Evolutionary conservation across 2,797 vertebrate species (phyloP).

Genomic region (Ctenopoma kingsleyae): DNA sequence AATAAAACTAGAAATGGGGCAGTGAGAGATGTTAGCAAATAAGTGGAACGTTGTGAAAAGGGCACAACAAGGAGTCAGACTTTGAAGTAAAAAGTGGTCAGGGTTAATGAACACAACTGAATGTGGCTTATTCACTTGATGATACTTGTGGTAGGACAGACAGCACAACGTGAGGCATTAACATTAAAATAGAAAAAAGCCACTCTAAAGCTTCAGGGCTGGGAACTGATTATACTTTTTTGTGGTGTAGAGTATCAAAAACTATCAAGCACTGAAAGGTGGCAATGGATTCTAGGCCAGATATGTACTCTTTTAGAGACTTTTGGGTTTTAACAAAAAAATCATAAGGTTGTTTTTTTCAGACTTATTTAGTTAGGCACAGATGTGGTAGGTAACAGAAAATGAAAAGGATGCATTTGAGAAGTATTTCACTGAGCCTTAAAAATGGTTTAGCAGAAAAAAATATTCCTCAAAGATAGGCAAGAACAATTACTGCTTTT

Average conservation of each 20-base stretch:
- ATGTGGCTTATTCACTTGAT: constrained; percentile 47
- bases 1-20: background rate
- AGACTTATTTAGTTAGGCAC: too few species aligned
- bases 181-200: constrained; percentile 29
- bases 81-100: constrained; percentile 34
- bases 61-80: constrained; percentile 27
- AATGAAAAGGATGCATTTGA: too few species aligned
- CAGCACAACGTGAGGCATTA: constrained; percentile 37
- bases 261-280: background rate
- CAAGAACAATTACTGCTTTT: too few species aligned
- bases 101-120: constrained; percentile 36
- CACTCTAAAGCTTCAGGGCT: background rate
- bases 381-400: too few species aligned
- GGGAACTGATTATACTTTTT: constrained; percentile 6
- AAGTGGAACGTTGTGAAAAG: constrained; percentile 40
- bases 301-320: background rate
- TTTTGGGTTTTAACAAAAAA: background rate
- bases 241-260: background rate
- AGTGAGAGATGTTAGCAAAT: constrained; percentile 6
- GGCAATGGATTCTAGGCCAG: background rate
- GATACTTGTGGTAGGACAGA: constrained; percentile 42
- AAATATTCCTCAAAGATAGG: too few species aligned
- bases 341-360: background rate
- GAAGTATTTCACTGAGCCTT: too few species aligned
- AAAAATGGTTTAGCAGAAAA: too few species aligned